These are phyloP conservation scores for Acronicta alni DNA, from an alignment of 2,888 invertebrate species.

Conservation along the genomic window DNA sequence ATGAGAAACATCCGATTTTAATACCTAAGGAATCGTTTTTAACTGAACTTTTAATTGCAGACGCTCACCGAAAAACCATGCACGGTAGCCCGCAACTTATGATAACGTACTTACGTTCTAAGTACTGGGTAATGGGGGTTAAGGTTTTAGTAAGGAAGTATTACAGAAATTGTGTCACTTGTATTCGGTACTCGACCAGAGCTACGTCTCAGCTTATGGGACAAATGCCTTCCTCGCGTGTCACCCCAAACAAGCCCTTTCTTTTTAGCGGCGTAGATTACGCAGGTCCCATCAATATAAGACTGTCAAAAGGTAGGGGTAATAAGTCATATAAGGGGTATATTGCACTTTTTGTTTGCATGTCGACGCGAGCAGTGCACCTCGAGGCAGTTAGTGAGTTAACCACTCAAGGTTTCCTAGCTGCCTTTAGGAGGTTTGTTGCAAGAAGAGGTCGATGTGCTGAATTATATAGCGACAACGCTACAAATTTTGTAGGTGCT, in stretches of 20 bases:
- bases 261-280: conserved; percentile 6
- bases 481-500: conserved; percentile 3
- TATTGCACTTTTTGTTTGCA: not conserved
- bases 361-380: conserved; percentile 1
- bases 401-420: not conserved
- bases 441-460: not conserved
- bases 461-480: conserved; percentile 1
- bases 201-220: conserved; percentile 6
- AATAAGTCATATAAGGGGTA: not conserved
- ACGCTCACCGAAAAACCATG: conserved; percentile 15
- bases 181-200: not conserved
- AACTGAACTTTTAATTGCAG: not conserved
- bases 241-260: conserved; percentile 6
- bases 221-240: conserved; percentile 1
- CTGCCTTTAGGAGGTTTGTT: not conserved
- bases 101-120: no score
- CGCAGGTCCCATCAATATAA: not conserved
- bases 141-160: not conserved
- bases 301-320: not conserved
- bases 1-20: not conserved
- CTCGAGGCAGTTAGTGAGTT: not conserved
- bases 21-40: not conserved
- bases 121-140: conserved; percentile 1
- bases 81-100: conserved; percentile 20
- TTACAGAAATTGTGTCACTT: not conserved